Evolutionary conservation across 1,140 invertebrate species (phyloP).

Genomic region (Branchinecta lynchi): DNA sequence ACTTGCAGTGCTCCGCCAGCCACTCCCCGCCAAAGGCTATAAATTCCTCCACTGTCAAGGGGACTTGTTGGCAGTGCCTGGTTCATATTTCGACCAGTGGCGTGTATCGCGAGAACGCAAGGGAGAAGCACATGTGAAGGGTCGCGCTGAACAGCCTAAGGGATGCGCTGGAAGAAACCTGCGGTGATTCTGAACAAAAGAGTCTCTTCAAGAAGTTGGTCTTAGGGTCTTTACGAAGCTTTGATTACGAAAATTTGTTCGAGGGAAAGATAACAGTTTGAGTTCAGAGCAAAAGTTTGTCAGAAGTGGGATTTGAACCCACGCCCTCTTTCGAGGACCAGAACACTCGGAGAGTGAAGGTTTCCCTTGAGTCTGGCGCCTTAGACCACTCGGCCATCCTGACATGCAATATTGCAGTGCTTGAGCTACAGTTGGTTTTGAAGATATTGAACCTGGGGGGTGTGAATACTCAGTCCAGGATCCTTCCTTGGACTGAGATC

Average conservation of each 20-base stretch:
- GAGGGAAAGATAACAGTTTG: no score
- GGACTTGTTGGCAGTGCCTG: constrained; percentile 7
- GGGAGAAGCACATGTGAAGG: background rate
- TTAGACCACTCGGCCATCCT: constrained; percentile 34
- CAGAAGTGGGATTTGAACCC: constrained; percentile 37
- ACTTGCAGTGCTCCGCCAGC: background rate
- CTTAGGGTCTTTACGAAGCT: no score
- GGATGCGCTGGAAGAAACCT: no score
- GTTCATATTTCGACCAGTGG: background rate
- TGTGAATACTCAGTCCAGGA: no score
- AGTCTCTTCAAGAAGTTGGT: no score
- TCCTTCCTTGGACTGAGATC: no score
- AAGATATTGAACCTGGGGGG: no score
- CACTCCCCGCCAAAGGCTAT: background rate
- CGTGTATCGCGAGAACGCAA: background rate
- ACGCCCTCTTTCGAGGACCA: constrained; percentile 35
- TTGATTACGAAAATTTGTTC: no score
- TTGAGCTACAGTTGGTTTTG: no score
- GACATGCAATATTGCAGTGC: constrained; percentile 21
- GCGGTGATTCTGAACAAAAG: no score
- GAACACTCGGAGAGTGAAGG: constrained; percentile 26
- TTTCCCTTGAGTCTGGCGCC: constrained; percentile 33
- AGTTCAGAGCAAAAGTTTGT: constrained; percentile 26
- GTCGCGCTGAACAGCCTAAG: no score
- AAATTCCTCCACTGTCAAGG: constrained; percentile 10